phyloP scores from a whole-genome alignment of 2,888 invertebrate genomes.

The Agonopterix arenella region DNA sequence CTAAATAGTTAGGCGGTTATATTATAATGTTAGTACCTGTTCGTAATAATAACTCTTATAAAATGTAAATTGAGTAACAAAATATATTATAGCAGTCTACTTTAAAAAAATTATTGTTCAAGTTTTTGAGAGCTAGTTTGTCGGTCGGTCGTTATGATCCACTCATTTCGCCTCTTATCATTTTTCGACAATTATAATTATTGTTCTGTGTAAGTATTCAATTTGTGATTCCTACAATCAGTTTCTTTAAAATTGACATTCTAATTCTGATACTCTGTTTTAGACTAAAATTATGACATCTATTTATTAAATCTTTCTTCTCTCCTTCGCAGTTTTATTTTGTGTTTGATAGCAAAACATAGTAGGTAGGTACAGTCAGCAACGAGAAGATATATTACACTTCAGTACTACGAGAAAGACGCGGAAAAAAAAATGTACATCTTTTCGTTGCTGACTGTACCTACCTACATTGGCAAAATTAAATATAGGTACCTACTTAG shows the following conservation, averaged over 20 bases:
- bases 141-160: slow-evolving; percentile 17
- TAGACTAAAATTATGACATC: slow-evolving; percentile 68
- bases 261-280: slow-evolving; percentile 64
- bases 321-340: slow-evolving; percentile 33
- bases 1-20: background rate
- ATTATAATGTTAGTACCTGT: background rate
- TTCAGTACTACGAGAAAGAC: no score
- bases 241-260: slow-evolving; percentile 52
- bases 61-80: background rate
- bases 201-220: slow-evolving; percentile 56
- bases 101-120: background rate
- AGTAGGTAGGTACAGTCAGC: no score
- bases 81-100: background rate
- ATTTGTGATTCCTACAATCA: slow-evolving; percentile 49
- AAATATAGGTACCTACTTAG: no score
- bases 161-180: slow-evolving; percentile 23
- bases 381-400: no score
- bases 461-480: no score
- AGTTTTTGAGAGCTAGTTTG: background rate
- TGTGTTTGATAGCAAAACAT: no score
- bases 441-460: no score
- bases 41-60: background rate
- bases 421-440: no score
- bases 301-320: slow-evolving; percentile 76
- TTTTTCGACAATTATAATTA: slow-evolving; percentile 34